A percentile compares a stretch with the other conserved stretches of the same genome.
These are phyloP conservation scores for Vesta saturnalis DNA, from an alignment of 2,888 invertebrate genomes.

Conservation along the genomic window DNA sequence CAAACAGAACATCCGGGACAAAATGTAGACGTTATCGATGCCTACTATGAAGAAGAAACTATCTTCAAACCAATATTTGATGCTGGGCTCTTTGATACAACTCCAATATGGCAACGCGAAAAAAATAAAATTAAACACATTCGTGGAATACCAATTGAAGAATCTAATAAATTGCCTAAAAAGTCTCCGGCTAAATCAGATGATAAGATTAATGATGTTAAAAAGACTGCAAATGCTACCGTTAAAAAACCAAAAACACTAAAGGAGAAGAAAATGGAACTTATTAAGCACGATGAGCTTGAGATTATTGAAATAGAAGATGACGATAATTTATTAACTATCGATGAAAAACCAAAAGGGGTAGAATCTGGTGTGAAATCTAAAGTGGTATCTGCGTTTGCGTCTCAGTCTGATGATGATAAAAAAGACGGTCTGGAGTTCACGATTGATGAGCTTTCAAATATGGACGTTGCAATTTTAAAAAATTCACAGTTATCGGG, in stretches of 20 bases:
- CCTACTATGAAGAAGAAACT: conserved; percentile 65
- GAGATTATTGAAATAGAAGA: conserved; percentile 35
- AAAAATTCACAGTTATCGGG: conserved; percentile 8
- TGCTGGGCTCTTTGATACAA: conserved; percentile 64
- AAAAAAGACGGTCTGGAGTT: conserved; percentile 25
- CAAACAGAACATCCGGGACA: conserved; percentile 66
- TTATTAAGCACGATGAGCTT: conserved; percentile 12
- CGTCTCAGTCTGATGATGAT: not conserved
- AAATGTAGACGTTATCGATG: conserved; percentile 62
- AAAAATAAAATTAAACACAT: conserved; percentile 67
- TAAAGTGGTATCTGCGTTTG: not conserved
- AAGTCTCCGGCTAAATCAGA: conserved; percentile 43
- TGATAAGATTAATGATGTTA: conserved; percentile 52
- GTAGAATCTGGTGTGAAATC: not conserved
- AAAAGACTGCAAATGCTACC: conserved; percentile 46
- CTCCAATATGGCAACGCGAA: conserved; percentile 71
- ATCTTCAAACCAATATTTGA: conserved; percentile 48
- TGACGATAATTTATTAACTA: conserved; percentile 1
- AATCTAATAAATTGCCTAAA: conserved; percentile 52
- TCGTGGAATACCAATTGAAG: conserved; percentile 69
- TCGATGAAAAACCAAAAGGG: not conserved
- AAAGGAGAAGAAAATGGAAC: conserved; percentile 30
- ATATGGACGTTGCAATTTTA: conserved; percentile 39
- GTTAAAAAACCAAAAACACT: conserved; percentile 29
- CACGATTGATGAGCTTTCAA: conserved; percentile 39